Evolutionary conservation across 2,797 vertebrate species (phyloP).

Genomic region (Epinephelus malabaricus): DNA sequence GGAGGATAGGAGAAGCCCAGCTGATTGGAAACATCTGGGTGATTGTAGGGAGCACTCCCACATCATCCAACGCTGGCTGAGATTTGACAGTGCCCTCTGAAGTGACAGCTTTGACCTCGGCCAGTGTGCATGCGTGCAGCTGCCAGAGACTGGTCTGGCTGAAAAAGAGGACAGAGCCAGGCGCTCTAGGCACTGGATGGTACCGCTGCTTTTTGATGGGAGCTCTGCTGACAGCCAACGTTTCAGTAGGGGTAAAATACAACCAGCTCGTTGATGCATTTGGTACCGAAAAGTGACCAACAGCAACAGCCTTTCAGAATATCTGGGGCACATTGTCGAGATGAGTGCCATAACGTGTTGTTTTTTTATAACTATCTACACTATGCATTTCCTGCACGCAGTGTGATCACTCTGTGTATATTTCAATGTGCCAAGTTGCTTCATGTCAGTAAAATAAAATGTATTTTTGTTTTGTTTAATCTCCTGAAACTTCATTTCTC

Average conservation of each 20-base stretch:
- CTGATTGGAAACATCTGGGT: slow-evolving; percentile 90
- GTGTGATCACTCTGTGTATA: background rate
- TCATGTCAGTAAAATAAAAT: slow-evolving; percentile 19
- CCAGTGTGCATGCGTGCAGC: slow-evolving; percentile 82
- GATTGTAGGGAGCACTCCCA: slow-evolving; percentile 84
- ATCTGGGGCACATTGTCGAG: slow-evolving; percentile 48
- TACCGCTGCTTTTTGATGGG: slow-evolving; percentile 78
- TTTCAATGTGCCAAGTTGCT: background rate
- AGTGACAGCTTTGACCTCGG: slow-evolving; percentile 89
- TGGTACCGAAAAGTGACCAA: slow-evolving; percentile 57
- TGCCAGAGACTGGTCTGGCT: slow-evolving; percentile 80
- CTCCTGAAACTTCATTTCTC: slow-evolving; percentile 11
- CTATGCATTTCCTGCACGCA: background rate
- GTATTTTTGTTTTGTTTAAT: slow-evolving; percentile 5
- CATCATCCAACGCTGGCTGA: slow-evolving; percentile 84
- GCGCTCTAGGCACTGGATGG: slow-evolving; percentile 82
- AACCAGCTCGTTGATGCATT: slow-evolving; percentile 70
- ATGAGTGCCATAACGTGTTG: slow-evolving; percentile 48
- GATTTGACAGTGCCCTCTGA: slow-evolving; percentile 87
- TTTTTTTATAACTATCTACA: slow-evolving; percentile 45
- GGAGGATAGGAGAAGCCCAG: slow-evolving; percentile 78
- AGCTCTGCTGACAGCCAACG: slow-evolving; percentile 78
- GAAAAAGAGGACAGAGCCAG: slow-evolving; percentile 80
- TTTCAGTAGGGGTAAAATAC: slow-evolving; percentile 74
- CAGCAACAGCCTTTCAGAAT: slow-evolving; percentile 59